A percentile compares a stretch with the other conserved stretches of the same genome.
phyloP scores from a whole-genome alignment of 2,797 vertebrate genomes.

The Monodelphis domestica region DNA sequence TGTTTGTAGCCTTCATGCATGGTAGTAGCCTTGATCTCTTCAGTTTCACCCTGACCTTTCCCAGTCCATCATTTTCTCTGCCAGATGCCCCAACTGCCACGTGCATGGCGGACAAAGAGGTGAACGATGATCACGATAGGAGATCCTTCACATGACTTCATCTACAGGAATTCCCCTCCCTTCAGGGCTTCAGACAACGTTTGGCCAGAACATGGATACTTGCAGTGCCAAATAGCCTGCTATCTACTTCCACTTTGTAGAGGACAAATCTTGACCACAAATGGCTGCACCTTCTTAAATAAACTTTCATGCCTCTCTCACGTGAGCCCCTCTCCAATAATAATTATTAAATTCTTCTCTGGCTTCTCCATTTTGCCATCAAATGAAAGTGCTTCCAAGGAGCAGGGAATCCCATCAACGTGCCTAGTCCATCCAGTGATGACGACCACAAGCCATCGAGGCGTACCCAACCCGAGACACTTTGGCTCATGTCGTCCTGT shows the following conservation, averaged over 20 bases:
- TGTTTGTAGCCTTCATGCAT: accelerated
- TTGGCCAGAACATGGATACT: neutral
- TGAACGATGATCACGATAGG: neutral
- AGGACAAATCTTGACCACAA: neutral
- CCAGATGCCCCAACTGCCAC: neutral
- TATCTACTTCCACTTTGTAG: neutral
- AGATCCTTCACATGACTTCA: neutral
- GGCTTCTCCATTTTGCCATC: neutral
- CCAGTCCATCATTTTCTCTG: neutral
- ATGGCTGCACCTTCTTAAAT: neutral
- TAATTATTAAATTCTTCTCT: neutral
- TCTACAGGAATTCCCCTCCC: neutral
- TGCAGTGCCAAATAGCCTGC: neutral
- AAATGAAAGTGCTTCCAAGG: neutral
- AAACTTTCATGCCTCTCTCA: neutral
- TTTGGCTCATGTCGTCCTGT: neutral
- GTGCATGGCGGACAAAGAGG: constrained; percentile 29
- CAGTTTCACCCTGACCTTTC: neutral
- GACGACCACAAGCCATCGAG: neutral
- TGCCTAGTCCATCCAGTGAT: neutral
- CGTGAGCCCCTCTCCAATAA: neutral
- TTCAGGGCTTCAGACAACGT: neutral
- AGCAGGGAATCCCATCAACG: neutral
- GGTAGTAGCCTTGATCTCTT: neutral
- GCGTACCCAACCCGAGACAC: neutral